These are phyloP conservation scores for Drosophila dunni DNA, from an alignment of 1,140 invertebrate genomes.

Conservation along the genomic window DNA sequence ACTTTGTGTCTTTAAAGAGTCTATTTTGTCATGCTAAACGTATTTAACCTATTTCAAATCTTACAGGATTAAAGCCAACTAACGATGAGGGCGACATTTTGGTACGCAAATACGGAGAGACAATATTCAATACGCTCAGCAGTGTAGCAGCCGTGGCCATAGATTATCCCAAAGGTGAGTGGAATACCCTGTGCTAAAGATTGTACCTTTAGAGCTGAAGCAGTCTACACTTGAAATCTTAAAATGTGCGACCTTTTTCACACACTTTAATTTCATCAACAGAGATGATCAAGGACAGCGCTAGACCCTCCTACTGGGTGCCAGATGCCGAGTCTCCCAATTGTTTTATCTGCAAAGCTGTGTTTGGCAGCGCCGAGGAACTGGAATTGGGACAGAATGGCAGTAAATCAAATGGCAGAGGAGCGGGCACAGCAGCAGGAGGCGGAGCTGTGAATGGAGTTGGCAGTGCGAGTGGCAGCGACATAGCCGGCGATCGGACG, in stretches of 20 bases:
- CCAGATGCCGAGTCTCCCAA: constrained; percentile 89
- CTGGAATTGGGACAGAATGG: constrained; percentile 50
- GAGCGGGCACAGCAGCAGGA: constrained; percentile 25
- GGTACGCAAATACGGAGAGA: constrained; percentile 88
- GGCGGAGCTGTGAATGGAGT: constrained; percentile 8
- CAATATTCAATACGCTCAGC: constrained; percentile 87
- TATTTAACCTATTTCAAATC: constrained; percentile 50
- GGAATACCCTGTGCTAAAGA: not conserved
- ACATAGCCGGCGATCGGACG: constrained; percentile 58
- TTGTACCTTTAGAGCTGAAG: too few species aligned
- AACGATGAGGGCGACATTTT: constrained; percentile 85
- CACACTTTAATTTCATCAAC: not conserved
- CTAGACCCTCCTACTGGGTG: constrained; percentile 92
- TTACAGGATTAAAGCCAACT: constrained; percentile 47
- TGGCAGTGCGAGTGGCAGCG: constrained; percentile 45
- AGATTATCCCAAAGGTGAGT: constrained; percentile 82
- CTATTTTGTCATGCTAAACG: constrained; percentile 23
- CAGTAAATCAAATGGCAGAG: constrained; percentile 9
- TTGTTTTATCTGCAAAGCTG: constrained; percentile 88
- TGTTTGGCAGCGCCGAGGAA: constrained; percentile 86
- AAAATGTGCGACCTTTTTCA: too few species aligned
- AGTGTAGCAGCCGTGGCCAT: constrained; percentile 87
- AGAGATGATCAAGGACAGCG: constrained; percentile 92
- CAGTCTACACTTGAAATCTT: too few species aligned
- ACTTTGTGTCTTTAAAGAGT: not conserved